These are phyloP conservation scores for Hirudinaria manillensis DNA, from an alignment of 2,888 invertebrate genomes.

Conservation along the genomic window DNA sequence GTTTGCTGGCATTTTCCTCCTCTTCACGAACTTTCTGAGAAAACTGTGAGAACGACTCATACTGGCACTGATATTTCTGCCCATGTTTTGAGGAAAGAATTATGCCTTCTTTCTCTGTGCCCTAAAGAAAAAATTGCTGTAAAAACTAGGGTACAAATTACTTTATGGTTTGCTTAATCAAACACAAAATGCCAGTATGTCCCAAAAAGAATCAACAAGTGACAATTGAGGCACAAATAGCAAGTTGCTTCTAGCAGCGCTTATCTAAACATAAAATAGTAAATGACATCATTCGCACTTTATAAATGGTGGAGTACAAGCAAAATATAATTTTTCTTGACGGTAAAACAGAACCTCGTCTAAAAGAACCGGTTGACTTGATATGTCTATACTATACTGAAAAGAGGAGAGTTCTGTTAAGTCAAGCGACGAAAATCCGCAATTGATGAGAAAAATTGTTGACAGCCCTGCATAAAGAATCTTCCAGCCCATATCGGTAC, in stretches of 20 bases:
- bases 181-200: too few relatives aligned
- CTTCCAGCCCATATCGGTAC: too few relatives aligned
- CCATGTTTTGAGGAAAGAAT: slow-evolving; percentile 28
- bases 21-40: slow-evolving; percentile 48
- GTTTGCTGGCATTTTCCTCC: slow-evolving; percentile 48
- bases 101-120: slow-evolving; percentile 22
- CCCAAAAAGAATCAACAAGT: too few relatives aligned
- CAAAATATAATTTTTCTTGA: neutral
- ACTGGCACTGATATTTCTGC: slow-evolving; percentile 32
- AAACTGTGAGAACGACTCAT: slow-evolving; percentile 38
- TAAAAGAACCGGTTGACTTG: slow-evolving; percentile 12
- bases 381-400: slow-evolving; percentile 29
- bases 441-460: neutral
- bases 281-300: neutral
- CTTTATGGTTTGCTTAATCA: too few relatives aligned
- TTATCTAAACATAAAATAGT: neutral
- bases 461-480: too few relatives aligned
- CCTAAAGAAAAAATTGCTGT: neutral
- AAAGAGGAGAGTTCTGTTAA: slow-evolving; percentile 21
- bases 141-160: neutral
- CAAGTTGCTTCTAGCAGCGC: too few relatives aligned
- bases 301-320: neutral
- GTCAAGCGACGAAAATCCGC: slow-evolving; percentile 1
- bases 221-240: too few relatives aligned
- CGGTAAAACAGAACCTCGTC: neutral